Evolutionary conservation across 2,888 invertebrate species (phyloP), one percentile per base, ranked within the genome.

Genomic region (Apamea monoglypha): DNA sequence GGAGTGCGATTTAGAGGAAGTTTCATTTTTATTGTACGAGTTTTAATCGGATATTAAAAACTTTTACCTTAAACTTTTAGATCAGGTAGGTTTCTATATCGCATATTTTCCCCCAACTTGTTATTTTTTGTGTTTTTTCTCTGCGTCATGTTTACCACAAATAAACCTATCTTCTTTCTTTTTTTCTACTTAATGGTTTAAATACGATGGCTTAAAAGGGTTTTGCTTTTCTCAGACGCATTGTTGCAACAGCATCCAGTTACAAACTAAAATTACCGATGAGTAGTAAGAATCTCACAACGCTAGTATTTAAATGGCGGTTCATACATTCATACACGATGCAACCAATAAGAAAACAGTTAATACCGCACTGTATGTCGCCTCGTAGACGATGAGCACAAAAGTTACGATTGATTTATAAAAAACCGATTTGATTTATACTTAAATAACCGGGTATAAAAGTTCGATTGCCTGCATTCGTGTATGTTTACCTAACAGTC

Each of bases 401-500:
- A 47, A 36, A 56, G 6, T 18, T 56, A 36, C 18, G 6, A 18
- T 16, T 50, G 14, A 2, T n/a, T 25, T 36, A 16, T 16, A 10
- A 12, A 12, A 63, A 50, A 18, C 7, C 21, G 1, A n/a, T 21
- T 6, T 16, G 32, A 2, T 29, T 67, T 64, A n/a, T 6, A 10
- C 14, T 10, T 50, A n/a, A 74, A 29, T 8, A 53, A n/a, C 1
- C 1, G 32, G n/a, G 0, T 12, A 61, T 79, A 32, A 63, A 21
- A 68, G 2, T 53, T 56, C 3, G 1, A 44, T 44, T 59, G n/a
- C 25, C 29, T 47, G 21, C 2, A n/a, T 56, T n/a, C 4, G 5
- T 32, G 25, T 71, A 29, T 70, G 47, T 72, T 72, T 73, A 64
- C 21, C 16, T 18, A 59, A 59, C 29, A 53, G 72, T 66, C 25